Conservation (phyloP, 2,888 invertebrate genomes). For the Petrolisthes cinctipes region DNA sequence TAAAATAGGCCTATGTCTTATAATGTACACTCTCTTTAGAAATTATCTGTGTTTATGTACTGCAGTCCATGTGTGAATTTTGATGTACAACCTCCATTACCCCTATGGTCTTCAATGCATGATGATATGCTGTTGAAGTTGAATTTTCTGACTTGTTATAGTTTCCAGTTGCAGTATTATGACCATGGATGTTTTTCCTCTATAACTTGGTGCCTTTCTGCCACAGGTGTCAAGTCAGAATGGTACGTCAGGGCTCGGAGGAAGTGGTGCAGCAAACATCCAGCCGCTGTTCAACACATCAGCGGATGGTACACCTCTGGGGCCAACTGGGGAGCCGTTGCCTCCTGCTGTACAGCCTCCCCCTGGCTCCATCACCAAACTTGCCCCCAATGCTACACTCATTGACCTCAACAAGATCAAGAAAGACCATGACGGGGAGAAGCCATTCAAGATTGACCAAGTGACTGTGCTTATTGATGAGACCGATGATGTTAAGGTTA, state of each 20-base stretch:
- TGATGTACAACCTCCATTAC: too few relatives aligned
- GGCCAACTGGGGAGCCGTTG: conserved; percentile 52
- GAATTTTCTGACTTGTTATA: too few relatives aligned
- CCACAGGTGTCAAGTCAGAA: conserved; percentile 8
- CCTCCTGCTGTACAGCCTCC: conserved; percentile 56
- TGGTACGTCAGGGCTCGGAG: background rate
- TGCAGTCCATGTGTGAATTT: too few relatives aligned
- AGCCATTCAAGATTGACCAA: conserved; percentile 62
- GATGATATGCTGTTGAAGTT: too few relatives aligned
- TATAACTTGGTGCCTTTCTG: background rate
- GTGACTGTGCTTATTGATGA: conserved; percentile 64
- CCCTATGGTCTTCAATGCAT: too few relatives aligned
- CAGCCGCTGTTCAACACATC: conserved; percentile 50
- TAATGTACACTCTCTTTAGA: too few relatives aligned
- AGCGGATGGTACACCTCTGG: conserved; percentile 52
- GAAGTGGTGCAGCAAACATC: background rate
- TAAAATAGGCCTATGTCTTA: too few relatives aligned
- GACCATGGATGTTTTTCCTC: too few relatives aligned
- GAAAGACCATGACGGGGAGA: conserved; percentile 55
- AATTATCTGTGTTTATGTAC: too few relatives aligned
- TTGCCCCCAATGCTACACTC: conserved; percentile 63
- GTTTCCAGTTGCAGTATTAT: too few relatives aligned
- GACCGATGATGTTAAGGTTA: conserved; percentile 62
- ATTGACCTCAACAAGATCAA: conserved; percentile 64
- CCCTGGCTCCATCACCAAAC: conserved; percentile 61